These are phyloP conservation scores for Festucalex cinctus DNA, from an alignment of 2,113 vertebrate genomes.

Conservation along the genomic window DNA sequence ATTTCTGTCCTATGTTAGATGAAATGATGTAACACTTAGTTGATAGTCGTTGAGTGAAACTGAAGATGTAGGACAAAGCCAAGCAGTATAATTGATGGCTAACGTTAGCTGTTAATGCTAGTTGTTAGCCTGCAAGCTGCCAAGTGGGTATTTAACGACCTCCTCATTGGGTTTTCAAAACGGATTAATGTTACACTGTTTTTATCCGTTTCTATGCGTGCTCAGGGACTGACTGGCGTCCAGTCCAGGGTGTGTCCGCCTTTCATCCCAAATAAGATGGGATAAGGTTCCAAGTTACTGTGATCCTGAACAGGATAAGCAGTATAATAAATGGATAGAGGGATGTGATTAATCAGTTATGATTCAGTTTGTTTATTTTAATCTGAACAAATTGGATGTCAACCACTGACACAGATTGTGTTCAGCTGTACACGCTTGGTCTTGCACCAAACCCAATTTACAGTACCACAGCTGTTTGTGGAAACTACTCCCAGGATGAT, in stretches of 20 bases:
- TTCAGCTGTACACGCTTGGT: neutral
- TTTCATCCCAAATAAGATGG: too few species aligned
- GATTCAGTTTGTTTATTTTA: neutral
- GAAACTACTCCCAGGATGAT: slow-evolving; percentile 23
- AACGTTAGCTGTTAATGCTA: neutral
- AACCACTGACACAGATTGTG: neutral
- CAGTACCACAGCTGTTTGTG: neutral
- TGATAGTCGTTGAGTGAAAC: neutral
- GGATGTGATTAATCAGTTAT: too few species aligned
- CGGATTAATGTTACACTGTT: too few species aligned
- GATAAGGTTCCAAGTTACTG: too few species aligned
- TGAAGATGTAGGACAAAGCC: neutral
- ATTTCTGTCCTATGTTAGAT: neutral
- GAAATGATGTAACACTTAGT: neutral
- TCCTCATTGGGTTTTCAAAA: neutral
- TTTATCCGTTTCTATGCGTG: too few species aligned
- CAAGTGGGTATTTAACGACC: neutral
- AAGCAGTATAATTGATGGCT: neutral
- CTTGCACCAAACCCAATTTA: neutral
- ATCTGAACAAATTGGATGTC: neutral
- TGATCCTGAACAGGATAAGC: too few species aligned
- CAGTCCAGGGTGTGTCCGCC: too few species aligned
- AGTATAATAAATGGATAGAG: too few species aligned
- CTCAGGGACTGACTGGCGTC: too few species aligned
- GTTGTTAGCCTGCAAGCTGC: neutral